phyloP scores from a whole-genome alignment of 2,888 invertebrate genomes.

The Drosophila antonietae region DNA sequence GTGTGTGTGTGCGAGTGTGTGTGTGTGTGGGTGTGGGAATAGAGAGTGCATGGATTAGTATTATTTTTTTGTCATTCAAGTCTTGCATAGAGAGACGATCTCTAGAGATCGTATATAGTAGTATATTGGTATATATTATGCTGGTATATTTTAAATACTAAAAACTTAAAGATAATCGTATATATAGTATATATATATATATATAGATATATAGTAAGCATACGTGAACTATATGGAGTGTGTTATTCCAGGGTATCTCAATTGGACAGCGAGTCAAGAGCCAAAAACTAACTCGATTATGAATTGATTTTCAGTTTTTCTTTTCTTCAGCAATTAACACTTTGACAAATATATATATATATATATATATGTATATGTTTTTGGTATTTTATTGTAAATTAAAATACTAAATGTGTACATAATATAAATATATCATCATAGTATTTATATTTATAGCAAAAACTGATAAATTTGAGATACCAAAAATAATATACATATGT shows the following conservation, averaged over 20 bases:
- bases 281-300: constrained; percentile 24
- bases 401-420: background rate
- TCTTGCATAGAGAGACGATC: constrained; percentile 20
- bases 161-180: constrained; percentile 14
- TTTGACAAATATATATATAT: background rate
- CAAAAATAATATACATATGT: too few relatives aligned
- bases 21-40: background rate
- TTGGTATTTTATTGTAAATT: background rate
- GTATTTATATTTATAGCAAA: background rate
- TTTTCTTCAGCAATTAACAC: constrained; percentile 19
- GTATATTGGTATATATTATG: constrained; percentile 3
- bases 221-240: constrained; percentile 19
- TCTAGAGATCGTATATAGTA: background rate
- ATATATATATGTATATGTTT: background rate
- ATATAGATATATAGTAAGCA: constrained; percentile 13
- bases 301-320: background rate
- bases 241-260: constrained; percentile 6
- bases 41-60: constrained; percentile 59
- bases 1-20: background rate
- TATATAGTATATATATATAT: constrained; percentile 10
- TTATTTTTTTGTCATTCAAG: constrained; percentile 47
- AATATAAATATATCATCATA: background rate
- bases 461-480: too few relatives aligned
- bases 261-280: constrained; percentile 14
- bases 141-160: constrained; percentile 35